Evolutionary conservation across 2,888 invertebrate genomes (phyloP).

Genomic region (Tenthredo mesomela): DNA sequence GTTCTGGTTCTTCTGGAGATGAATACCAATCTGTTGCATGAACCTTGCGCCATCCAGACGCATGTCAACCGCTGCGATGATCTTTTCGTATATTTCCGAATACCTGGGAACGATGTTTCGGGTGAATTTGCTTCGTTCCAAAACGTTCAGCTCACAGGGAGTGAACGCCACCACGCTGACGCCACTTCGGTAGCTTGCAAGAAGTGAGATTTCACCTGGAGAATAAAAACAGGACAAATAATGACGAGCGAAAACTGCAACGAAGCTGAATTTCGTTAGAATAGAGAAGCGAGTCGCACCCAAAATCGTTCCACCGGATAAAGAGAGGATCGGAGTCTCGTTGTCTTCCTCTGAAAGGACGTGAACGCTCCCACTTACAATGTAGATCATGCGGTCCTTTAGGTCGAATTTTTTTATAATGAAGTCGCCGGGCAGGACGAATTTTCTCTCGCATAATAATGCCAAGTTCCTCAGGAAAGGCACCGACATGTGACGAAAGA

Average conservation of each 20-base stretch:
- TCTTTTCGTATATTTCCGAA: slow-evolving; percentile 56
- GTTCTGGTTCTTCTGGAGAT: slow-evolving; percentile 26
- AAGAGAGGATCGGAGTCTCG: slow-evolving; percentile 64
- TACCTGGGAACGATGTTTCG: slow-evolving; percentile 57
- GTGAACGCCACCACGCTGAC: slow-evolving; percentile 63
- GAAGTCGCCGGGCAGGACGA: slow-evolving; percentile 62
- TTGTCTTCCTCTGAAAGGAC: slow-evolving; percentile 64
- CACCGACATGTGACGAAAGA: slow-evolving; percentile 59
- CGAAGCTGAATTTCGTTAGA: too few species aligned
- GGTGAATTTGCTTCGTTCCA: slow-evolving; percentile 58
- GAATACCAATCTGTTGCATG: slow-evolving; percentile 19
- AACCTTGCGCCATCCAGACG: slow-evolving; percentile 4
- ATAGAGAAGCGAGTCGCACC: slow-evolving; percentile 59
- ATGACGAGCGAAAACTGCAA: neutral
- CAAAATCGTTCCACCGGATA: slow-evolving; percentile 62
- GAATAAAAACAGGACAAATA: neutral
- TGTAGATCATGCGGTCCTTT: slow-evolving; percentile 62
- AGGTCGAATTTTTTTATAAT: slow-evolving; percentile 57
- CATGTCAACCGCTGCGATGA: slow-evolving; percentile 52
- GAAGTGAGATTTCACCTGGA: slow-evolving; percentile 36
- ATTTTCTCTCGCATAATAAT: slow-evolving; percentile 57
- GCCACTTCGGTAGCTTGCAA: slow-evolving; percentile 39
- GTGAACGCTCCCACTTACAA: slow-evolving; percentile 62
- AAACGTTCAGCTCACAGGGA: slow-evolving; percentile 61
- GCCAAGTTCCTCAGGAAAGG: slow-evolving; percentile 59